Evolutionary conservation across 2,888 invertebrate species (phyloP).

Genomic region (Cantharis rufa): DNA sequence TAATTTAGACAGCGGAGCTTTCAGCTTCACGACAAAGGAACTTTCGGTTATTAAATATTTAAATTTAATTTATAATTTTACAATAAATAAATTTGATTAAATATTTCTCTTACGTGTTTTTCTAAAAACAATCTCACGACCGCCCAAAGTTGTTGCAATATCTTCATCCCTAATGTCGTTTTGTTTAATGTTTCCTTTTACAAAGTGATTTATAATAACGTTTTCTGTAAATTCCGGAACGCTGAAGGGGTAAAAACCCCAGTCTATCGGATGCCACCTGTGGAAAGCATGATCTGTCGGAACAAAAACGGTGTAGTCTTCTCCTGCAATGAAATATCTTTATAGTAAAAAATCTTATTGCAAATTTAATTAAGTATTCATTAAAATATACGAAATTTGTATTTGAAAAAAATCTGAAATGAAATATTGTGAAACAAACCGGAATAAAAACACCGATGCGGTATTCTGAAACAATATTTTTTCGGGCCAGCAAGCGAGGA

Average conservation of each 20-base stretch:
- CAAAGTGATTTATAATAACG: constrained; percentile 65
- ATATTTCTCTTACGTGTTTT: constrained; percentile 59
- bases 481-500: neutral
- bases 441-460: neutral
- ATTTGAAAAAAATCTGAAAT: neutral
- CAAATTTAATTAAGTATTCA: neutral
- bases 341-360: neutral
- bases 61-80: neutral
- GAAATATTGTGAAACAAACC: neutral
- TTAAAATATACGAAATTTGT: neutral
- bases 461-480: neutral
- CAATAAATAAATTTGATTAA: neutral
- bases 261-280: constrained; percentile 70
- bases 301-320: constrained; percentile 65
- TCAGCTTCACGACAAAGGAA: neutral
- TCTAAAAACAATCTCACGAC: constrained; percentile 61
- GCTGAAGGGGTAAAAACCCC: constrained; percentile 72
- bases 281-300: constrained; percentile 70
- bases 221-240: constrained; percentile 68
- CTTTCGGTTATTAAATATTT: neutral
- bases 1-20: neutral
- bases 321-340: constrained; percentile 49
- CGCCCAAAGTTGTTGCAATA: constrained; percentile 62
- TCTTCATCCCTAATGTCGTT: constrained; percentile 61
- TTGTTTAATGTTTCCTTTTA: constrained; percentile 62